Percentiles rank a stretch among this genome's conserved stretches.
These are phyloP conservation scores for Piaya cayana DNA, from an alignment of 2,113 vertebrate species.

Conservation along the genomic window DNA sequence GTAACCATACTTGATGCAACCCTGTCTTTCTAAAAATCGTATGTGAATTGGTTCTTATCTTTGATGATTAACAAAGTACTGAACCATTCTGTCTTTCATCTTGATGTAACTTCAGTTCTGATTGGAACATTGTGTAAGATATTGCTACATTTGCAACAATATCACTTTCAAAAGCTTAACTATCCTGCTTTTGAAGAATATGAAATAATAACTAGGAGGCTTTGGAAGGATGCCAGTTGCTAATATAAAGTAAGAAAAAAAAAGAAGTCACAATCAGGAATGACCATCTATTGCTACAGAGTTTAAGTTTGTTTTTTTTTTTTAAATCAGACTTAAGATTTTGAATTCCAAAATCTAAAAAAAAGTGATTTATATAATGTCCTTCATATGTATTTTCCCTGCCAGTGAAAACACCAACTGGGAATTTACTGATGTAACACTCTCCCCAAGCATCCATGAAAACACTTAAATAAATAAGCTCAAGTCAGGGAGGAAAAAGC, in stretches of 20 bases:
- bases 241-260: background rate
- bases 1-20: too few relatives aligned
- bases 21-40: background rate
- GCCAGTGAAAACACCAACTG: background rate
- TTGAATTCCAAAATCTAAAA: background rate
- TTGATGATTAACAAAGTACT: background rate
- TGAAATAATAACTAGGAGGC: background rate
- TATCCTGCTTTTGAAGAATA: background rate
- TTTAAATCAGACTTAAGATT: background rate
- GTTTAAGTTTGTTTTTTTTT: background rate
- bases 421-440: background rate
- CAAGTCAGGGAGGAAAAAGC: background rate
- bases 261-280: background rate
- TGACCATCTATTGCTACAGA: background rate
- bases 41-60: background rate
- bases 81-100: background rate
- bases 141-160: background rate
- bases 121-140: background rate
- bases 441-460: background rate
- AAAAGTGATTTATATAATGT: background rate
- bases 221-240: background rate
- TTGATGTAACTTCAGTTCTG: background rate
- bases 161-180: background rate
- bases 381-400: background rate
- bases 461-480: background rate